Evolutionary conservation across 1,140 invertebrate species (phyloP).

Genomic region (Aphelinus atriplicis): DNA sequence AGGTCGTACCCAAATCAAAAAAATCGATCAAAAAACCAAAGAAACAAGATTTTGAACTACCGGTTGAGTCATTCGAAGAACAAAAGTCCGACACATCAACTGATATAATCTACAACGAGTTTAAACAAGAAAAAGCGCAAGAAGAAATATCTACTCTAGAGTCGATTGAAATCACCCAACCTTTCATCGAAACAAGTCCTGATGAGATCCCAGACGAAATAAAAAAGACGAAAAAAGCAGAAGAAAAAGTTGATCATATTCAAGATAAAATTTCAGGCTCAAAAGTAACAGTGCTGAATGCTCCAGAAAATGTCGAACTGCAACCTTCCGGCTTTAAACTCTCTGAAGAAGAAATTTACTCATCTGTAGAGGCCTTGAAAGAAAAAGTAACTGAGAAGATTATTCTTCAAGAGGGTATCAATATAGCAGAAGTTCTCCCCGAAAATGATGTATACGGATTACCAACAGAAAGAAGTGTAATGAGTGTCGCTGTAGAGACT

Average conservation of each 20-base stretch:
- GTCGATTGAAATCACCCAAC: background rate
- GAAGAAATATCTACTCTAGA: background rate
- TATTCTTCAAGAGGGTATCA: background rate
- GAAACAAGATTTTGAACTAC: too few species aligned
- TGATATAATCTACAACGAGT: conserved; percentile 36
- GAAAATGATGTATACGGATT: background rate
- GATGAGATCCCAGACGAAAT: conserved; percentile 40
- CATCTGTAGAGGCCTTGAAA: conserved; percentile 60
- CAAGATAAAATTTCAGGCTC: conserved; percentile 35
- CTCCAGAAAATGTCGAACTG: conserved; percentile 36
- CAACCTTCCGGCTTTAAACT: conserved; percentile 15
- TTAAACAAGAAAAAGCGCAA: background rate
- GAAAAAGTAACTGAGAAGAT: conserved; percentile 53
- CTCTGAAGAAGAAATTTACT: conserved; percentile 54
- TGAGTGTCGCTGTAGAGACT: background rate
- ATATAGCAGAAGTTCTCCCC: background rate
- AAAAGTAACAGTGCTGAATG: conserved; percentile 27
- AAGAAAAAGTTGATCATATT: conserved; percentile 28
- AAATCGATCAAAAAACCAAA: too few species aligned
- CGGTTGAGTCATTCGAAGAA: too few species aligned
- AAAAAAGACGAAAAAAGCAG: conserved; percentile 39
- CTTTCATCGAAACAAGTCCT: conserved; percentile 36
- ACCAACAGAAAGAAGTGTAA: conserved; percentile 42
- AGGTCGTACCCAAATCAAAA: too few species aligned
- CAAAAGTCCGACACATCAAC: background rate